Conservation (phyloP, 2,113 vertebrate species). For the Chinchilla lanigera region DNA sequence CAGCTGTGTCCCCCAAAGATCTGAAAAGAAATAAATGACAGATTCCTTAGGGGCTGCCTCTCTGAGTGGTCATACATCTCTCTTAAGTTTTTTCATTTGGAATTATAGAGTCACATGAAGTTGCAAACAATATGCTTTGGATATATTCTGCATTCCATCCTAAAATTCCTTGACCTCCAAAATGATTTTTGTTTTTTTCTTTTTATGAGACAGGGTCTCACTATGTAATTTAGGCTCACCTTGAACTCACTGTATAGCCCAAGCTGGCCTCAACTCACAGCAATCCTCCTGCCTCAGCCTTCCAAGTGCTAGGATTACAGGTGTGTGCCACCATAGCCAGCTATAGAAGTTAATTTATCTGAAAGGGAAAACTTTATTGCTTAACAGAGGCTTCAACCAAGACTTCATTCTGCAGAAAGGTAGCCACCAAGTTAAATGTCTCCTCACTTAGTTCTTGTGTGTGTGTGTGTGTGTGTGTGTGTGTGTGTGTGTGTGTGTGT, state of each 20-base stretch:
- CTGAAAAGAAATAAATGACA: slow-evolving; percentile 1
- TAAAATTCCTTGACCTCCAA: background rate
- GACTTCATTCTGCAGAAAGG: background rate
- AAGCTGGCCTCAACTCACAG: background rate
- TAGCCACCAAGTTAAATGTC: background rate
- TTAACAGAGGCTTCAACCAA: background rate
- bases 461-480: too few species aligned
- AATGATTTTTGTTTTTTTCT: background rate
- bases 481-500: too few species aligned
- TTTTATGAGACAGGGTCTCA: background rate
- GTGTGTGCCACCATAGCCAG: background rate
- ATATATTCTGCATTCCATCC: slow-evolving; percentile 10
- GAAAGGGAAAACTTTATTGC: slow-evolving; percentile 22
- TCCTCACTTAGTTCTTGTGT: background rate
- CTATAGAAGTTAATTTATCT: slow-evolving; percentile 48
- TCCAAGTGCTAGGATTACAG: background rate
- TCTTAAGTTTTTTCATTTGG: background rate
- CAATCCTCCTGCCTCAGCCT: background rate
- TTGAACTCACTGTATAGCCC: background rate
- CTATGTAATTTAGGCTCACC: background rate
- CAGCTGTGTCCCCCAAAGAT: background rate
- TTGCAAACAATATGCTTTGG: background rate
- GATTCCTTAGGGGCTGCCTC: background rate
- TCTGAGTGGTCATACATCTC: background rate
- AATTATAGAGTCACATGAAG: background rate